These are phyloP conservation scores for Schizaphis graminum DNA, from an alignment of 2,888 invertebrate species.

Conservation along the genomic window DNA sequence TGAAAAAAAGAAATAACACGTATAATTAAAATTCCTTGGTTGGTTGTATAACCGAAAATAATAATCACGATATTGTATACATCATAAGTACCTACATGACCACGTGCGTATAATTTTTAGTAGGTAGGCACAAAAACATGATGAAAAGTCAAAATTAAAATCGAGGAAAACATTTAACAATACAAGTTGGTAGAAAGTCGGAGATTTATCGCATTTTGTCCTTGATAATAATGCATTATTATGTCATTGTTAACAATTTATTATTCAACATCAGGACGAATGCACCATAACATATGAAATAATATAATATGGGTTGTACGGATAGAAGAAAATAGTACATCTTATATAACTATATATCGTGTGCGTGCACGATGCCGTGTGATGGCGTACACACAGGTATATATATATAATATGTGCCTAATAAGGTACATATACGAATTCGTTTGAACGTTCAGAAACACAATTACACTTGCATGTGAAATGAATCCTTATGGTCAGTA, in stretches of 20 bases:
- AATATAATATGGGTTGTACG: not conserved
- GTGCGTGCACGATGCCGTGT: not conserved
- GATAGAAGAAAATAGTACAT: not conserved
- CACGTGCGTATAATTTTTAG: not conserved
- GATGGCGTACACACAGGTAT: not conserved
- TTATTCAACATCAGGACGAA: not conserved
- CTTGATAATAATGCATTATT: not conserved
- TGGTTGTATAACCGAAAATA: not conserved
- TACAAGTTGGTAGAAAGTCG: not conserved
- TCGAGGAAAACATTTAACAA: not conserved
- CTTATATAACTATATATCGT: not conserved
- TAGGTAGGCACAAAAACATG: not conserved
- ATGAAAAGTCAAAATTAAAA: not conserved
- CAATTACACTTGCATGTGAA: not conserved
- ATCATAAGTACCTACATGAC: not conserved
- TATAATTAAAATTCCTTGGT: not conserved
- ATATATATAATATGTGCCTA: not conserved
- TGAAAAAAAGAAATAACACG: not conserved
- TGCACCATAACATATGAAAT: not conserved
- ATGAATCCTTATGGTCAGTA: conserved; percentile 8
- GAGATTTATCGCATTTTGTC: not conserved
- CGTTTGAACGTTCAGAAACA: not conserved
- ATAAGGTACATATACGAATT: too few relatives aligned
- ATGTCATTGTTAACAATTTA: conserved; percentile 1
- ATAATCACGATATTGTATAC: not conserved